A percentile compares a stretch with the other conserved stretches of the same genome.
Evolutionary conservation across 2,888 invertebrate species (phyloP).

Genomic region (Xestia rhomboidea): DNA sequence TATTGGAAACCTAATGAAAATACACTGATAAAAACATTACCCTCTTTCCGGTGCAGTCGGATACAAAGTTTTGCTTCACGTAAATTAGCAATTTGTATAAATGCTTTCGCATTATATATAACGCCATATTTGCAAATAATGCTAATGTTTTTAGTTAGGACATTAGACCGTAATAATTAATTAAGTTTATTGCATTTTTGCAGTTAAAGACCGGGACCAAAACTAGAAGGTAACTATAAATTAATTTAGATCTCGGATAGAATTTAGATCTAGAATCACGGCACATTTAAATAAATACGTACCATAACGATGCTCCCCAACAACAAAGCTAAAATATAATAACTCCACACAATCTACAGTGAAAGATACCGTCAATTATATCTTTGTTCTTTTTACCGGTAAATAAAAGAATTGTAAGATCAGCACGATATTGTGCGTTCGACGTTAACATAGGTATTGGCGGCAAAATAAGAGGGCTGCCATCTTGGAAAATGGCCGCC

Average conservation of each 20-base stretch:
- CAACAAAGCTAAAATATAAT: background rate
- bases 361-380: constrained; percentile 57
- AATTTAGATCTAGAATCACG: too few species aligned
- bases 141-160: too few species aligned
- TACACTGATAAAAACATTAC: background rate
- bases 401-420: constrained; percentile 61
- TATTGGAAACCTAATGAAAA: background rate
- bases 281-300: background rate
- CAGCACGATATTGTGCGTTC: constrained; percentile 56
- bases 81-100: background rate
- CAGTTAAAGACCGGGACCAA: background rate
- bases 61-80: background rate
- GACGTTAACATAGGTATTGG: constrained; percentile 67
- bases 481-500: constrained; percentile 71
- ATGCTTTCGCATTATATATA: too few species aligned
- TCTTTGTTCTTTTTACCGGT: constrained; percentile 61
- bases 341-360: constrained; percentile 11
- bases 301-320: background rate
- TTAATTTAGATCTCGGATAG: too few species aligned
- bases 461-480: constrained; percentile 61
- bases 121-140: too few species aligned
- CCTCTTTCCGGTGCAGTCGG: background rate
- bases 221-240: background rate
- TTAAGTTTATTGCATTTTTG: too few species aligned
- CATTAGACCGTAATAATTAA: too few species aligned